phyloP scores from a whole-genome alignment of 2,888 invertebrate species.

The Antheraea yamamai region DNA sequence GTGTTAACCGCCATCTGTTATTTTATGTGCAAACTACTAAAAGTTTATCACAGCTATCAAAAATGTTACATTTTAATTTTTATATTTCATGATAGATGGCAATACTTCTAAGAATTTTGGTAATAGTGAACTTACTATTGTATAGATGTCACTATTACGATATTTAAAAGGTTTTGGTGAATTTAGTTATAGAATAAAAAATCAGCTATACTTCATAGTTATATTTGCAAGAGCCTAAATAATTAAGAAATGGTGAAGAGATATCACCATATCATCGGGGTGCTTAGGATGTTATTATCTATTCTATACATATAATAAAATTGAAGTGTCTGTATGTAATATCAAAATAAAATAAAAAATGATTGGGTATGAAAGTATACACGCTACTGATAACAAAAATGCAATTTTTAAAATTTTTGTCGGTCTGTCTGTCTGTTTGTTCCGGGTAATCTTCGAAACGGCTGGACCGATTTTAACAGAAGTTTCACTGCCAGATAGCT shows the following conservation, averaged over 20 bases:
- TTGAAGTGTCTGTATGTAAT: too few species aligned
- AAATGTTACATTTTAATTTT: background rate
- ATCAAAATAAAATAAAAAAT: too few species aligned
- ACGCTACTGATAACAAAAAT: too few species aligned
- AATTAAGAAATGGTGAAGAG: background rate
- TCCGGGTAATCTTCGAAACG: too few species aligned
- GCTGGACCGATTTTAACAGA: too few species aligned
- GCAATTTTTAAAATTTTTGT: too few species aligned
- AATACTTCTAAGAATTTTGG: background rate
- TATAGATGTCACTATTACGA: background rate
- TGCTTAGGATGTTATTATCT: background rate
- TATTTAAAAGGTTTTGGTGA: background rate
- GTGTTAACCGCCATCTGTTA: background rate
- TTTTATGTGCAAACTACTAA: background rate
- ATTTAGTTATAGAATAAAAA: too few species aligned
- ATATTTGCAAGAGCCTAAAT: background rate
- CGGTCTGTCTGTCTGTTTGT: too few species aligned
- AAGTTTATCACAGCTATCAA: background rate
- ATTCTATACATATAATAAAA: too few species aligned
- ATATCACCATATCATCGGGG: background rate
- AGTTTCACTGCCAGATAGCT: too few species aligned
- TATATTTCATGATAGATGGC: background rate
- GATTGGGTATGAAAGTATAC: too few species aligned
- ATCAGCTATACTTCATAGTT: too few species aligned
- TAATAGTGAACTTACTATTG: background rate